Conservation (phyloP, 2,113 vertebrate genomes). For the Thermophis baileyi region DNA sequence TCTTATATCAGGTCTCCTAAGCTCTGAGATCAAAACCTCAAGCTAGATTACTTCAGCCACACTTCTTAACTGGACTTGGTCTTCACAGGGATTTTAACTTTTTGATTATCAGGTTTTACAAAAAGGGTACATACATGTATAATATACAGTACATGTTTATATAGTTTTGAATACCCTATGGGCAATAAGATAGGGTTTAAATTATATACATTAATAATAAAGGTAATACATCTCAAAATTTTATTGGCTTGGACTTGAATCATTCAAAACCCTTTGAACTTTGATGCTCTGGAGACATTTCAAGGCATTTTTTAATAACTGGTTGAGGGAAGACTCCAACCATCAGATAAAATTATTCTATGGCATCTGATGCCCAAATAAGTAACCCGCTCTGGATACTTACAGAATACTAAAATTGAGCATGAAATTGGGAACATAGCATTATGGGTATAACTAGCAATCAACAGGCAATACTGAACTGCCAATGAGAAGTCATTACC, state of each 20-base stretch:
- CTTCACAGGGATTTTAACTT: background rate
- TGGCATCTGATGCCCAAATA: background rate
- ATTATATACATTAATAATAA: background rate
- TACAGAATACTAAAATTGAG: background rate
- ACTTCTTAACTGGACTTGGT: background rate
- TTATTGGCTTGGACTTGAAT: background rate
- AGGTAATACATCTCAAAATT: background rate
- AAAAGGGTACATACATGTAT: background rate
- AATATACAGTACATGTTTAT: background rate
- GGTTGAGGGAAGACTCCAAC: background rate
- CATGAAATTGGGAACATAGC: background rate
- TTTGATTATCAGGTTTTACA: background rate
- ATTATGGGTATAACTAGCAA: background rate
- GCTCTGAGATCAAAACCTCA: background rate
- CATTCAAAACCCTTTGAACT: background rate
- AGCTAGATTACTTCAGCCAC: background rate
- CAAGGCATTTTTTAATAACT: background rate
- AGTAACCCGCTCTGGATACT: background rate
- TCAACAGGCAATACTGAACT: background rate
- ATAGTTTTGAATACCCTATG: background rate
- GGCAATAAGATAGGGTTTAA: background rate
- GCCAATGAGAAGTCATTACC: conserved; percentile 71
- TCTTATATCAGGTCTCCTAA: background rate
- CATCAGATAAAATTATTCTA: background rate
- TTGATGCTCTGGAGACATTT: background rate